Conservation (phyloP, 2,888 invertebrate species). For the Drosophila paranaensis region DNA sequence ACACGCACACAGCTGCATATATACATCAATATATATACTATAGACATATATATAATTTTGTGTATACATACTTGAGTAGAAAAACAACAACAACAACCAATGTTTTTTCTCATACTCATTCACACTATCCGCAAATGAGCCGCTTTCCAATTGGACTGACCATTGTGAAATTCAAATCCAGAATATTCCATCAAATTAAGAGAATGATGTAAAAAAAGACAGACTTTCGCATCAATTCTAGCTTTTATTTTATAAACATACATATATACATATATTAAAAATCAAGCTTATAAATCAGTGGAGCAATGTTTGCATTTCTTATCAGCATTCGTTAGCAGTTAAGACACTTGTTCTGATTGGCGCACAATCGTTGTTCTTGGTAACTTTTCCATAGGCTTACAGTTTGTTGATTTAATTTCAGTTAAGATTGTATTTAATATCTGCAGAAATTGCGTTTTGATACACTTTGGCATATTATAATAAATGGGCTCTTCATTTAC, state of each 20-base stretch:
- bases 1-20: conserved; percentile 5
- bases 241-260: background rate
- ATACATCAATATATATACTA: conserved; percentile 3
- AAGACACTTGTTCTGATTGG: conserved; percentile 5
- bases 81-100: conserved; percentile 11
- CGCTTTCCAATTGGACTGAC: conserved; percentile 34
- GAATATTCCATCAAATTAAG: conserved; percentile 37
- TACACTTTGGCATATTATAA: background rate
- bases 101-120: conserved; percentile 52
- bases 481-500: background rate
- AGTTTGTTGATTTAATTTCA: conserved; percentile 1
- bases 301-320: conserved; percentile 10
- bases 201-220: conserved; percentile 1
- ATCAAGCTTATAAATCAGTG: conserved; percentile 1
- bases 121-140: conserved; percentile 61
- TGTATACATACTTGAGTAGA: conserved; percentile 23
- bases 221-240: background rate
- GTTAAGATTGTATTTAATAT: background rate
- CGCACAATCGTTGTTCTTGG: background rate
- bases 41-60: conserved; percentile 24
- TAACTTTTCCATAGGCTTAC: conserved; percentile 7
- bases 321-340: conserved; percentile 16
- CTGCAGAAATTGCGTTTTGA: background rate
- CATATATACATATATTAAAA: background rate
- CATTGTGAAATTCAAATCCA: conserved; percentile 61